phyloP scores from a whole-genome alignment of 2,113 vertebrate genomes.

The Petrocephalus zakoni region DNA sequence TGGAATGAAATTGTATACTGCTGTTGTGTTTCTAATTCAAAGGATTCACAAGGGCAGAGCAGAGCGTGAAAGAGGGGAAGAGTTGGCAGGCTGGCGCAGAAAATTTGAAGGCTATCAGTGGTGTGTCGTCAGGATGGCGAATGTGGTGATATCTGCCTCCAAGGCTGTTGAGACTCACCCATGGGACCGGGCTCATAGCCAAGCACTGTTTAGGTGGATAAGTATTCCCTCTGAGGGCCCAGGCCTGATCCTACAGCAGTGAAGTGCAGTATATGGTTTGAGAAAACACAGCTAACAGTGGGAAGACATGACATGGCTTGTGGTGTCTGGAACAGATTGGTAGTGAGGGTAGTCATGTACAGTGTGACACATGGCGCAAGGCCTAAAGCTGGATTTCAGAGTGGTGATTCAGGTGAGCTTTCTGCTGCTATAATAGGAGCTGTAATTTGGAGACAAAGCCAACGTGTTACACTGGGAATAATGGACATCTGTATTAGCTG shows the following conservation, averaged over 20 bases:
- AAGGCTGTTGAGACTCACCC: background rate
- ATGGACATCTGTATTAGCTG: background rate
- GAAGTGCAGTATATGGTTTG: background rate
- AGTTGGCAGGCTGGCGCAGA: background rate
- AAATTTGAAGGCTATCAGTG: background rate
- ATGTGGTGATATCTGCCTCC: background rate
- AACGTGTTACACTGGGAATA: background rate
- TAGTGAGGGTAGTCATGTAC: background rate
- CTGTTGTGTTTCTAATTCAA: background rate
- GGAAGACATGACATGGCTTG: background rate
- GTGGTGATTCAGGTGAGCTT: background rate
- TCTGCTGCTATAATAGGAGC: background rate
- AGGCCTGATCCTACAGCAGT: background rate
- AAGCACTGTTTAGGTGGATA: background rate
- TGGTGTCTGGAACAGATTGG: background rate
- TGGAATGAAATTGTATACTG: background rate
- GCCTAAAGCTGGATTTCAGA: background rate
- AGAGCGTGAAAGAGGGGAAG: too few relatives aligned
- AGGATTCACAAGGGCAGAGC: background rate
- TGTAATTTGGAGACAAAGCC: background rate
- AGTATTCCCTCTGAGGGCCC: background rate
- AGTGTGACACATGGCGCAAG: background rate
- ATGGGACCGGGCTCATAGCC: background rate
- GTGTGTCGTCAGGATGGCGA: background rate
- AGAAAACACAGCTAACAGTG: background rate